Evolutionary conservation across 2,113 vertebrate genomes (phyloP).

Genomic region (Phocoena phocoena): DNA sequence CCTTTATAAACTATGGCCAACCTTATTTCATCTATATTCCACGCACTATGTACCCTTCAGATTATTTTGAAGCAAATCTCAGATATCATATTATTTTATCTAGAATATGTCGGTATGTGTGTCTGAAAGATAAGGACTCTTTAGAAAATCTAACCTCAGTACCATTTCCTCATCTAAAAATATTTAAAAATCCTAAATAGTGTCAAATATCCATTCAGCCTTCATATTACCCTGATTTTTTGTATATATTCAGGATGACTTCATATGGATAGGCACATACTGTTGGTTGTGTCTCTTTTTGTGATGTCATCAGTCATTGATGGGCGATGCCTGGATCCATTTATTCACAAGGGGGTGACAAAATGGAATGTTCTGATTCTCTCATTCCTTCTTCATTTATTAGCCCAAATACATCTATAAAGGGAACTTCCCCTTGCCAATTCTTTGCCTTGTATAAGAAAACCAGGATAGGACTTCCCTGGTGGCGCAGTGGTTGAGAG

Average conservation of each 20-base stretch:
- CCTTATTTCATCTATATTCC: not conserved
- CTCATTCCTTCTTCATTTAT: not conserved
- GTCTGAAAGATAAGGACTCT: not conserved
- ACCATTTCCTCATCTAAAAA: not conserved
- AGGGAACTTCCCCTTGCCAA: not conserved
- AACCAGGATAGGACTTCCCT: not conserved
- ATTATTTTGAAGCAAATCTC: conserved; percentile 2
- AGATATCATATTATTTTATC: not conserved
- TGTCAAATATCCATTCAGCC: not conserved
- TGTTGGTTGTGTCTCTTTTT: not conserved
- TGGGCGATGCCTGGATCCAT: not conserved
- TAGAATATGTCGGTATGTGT: not conserved
- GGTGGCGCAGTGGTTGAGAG: too few species aligned
- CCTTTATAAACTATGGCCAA: not conserved
- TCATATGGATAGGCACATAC: not conserved
- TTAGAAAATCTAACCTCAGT: not conserved
- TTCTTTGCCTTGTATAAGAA: not conserved
- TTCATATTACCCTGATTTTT: not conserved
- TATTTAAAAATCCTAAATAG: not conserved
- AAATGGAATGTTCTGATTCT: not conserved
- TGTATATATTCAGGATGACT: not conserved
- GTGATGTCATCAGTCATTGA: not conserved
- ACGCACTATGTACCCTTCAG: not conserved
- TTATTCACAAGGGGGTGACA: not conserved
- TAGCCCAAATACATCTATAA: not conserved